Evolutionary conservation across 2,888 invertebrate genomes (phyloP), one percentile per base, ranked within the genome.

Genomic region (Eretmocerus hayati): DNA sequence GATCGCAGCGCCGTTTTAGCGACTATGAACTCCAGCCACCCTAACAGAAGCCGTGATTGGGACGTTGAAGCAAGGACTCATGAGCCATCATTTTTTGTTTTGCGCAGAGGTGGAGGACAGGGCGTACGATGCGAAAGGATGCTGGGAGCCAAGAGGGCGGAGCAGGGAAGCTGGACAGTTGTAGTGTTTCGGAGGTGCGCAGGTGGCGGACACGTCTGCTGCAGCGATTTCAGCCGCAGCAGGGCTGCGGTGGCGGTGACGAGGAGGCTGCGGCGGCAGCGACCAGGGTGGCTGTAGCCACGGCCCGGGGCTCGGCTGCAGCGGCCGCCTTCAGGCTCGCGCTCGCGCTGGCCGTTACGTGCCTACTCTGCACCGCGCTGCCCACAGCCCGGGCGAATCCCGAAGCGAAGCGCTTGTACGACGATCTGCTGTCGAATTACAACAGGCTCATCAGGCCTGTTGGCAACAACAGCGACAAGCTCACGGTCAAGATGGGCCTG

Each of bases 371-470:
- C 63, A 61, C 64, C 57, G 57, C 63, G 60, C 63, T 69, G 59
- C 70, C 69, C 63, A 64, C 63, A 73, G 83, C 80, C 76, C 78
- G 78, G 78, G 87, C 86, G 75, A 93, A 92, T 80, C 90, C 90
- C 72, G 91, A 92, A 73, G 90, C 91, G 66, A 90, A 91, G 77
- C 83, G 92, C 74, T 85, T 93, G 64, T 93, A 91, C 79, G 93
- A 95, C 81, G 93, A 94, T 75, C 81, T 95, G 62, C 80, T 95
- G 66, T 87, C 89, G 65, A 90, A 91, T 76, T 95, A 95, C 80
- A 95, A 95, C 77, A 85, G 92, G 66, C 84, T 94, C 72, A 92
- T 93, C 70, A 81, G 94, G 69, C 94, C 94, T 57, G 93, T 93
- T 62, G 90, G 90, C 66, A 92, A 92, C 77, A 91, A 90, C 77